These are phyloP conservation scores for Phrixothrix hirtus DNA, from an alignment of 2,888 invertebrate species.

Conservation along the genomic window DNA sequence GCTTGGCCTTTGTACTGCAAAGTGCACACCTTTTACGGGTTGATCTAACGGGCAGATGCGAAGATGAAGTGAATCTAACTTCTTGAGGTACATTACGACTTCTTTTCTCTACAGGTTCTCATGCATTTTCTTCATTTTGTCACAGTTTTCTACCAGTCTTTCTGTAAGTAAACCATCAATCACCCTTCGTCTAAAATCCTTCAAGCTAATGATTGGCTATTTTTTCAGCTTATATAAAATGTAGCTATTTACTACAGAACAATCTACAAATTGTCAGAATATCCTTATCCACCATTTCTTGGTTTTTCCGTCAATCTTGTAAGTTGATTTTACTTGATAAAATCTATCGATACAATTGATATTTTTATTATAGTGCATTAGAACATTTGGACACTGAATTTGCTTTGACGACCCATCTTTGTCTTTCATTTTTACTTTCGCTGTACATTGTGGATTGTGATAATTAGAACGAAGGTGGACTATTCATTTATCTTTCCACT, in stretches of 20 bases:
- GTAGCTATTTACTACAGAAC: constrained; percentile 1
- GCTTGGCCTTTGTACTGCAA: too few species aligned
- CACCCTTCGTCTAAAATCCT: constrained; percentile 6
- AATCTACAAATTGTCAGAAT: constrained; percentile 2
- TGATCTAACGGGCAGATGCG: constrained; percentile 4
- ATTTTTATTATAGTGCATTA: constrained; percentile 3
- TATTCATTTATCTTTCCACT: too few species aligned
- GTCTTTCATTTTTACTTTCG: background rate
- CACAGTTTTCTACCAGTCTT: constrained; percentile 6
- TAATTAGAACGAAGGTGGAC: too few species aligned
- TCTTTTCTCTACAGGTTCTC: too few species aligned
- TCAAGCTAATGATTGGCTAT: background rate
- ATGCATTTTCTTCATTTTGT: too few species aligned
- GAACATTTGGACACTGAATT: background rate
- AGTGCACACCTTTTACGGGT: constrained; percentile 4
- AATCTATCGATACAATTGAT: too few species aligned
- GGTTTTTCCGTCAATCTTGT: constrained; percentile 3
- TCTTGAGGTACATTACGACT: constrained; percentile 6
- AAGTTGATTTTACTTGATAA: constrained; percentile 5
- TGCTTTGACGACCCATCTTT: too few species aligned
- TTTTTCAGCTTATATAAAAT: constrained; percentile 9
- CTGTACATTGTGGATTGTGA: too few species aligned
- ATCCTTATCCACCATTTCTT: constrained; percentile 3
- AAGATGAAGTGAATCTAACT: constrained; percentile 8
- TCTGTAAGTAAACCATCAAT: constrained; percentile 8